Percentiles rank a stretch among this genome's conserved stretches.
Conservation (phyloP, 2,113 vertebrate genomes). For the Silurus meridionalis region DNA sequence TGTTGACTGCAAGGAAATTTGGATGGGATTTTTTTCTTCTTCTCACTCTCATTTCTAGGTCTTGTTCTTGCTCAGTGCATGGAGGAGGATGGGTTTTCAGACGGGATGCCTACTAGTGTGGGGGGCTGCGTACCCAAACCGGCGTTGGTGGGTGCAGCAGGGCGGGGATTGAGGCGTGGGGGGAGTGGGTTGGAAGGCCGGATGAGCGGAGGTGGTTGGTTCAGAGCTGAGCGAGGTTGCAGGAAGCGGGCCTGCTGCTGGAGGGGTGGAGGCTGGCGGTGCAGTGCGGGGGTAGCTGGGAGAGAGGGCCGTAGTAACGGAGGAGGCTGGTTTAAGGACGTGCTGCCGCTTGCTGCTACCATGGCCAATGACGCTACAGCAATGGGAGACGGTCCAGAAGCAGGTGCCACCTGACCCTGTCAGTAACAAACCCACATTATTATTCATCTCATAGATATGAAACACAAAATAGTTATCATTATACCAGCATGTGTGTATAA, state of each 20-base stretch:
- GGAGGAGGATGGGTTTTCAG: constrained; percentile 82
- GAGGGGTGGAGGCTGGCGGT: constrained; percentile 92
- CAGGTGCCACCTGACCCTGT: constrained; percentile 81
- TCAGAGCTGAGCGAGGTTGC: constrained; percentile 85
- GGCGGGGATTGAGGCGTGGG: constrained; percentile 92
- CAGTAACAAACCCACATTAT: constrained; percentile 50
- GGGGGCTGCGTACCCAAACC: constrained; percentile 77
- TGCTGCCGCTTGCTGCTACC: constrained; percentile 72
- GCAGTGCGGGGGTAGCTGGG: constrained; percentile 89
- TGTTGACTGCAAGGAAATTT: not conserved
- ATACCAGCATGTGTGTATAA: not conserved
- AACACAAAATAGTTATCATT: not conserved
- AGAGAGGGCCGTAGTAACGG: constrained; percentile 91
- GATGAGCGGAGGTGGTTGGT: constrained; percentile 93
- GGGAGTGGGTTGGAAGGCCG: constrained; percentile 91
- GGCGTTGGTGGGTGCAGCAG: constrained; percentile 66
- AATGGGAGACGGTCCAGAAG: constrained; percentile 84
- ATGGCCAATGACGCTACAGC: constrained; percentile 74
- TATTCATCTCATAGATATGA: not conserved
- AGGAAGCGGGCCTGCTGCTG: constrained; percentile 93
- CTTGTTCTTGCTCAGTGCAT: constrained; percentile 70
- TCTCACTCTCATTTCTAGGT: not conserved
- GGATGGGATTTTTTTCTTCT: not conserved
- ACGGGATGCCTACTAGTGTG: constrained; percentile 81
- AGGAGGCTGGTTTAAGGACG: constrained; percentile 89